A percentile compares a stretch with the other conserved stretches of the same genome.
Evolutionary conservation across 2,888 invertebrate genomes (phyloP).

Genomic region (Euproctis similis): DNA sequence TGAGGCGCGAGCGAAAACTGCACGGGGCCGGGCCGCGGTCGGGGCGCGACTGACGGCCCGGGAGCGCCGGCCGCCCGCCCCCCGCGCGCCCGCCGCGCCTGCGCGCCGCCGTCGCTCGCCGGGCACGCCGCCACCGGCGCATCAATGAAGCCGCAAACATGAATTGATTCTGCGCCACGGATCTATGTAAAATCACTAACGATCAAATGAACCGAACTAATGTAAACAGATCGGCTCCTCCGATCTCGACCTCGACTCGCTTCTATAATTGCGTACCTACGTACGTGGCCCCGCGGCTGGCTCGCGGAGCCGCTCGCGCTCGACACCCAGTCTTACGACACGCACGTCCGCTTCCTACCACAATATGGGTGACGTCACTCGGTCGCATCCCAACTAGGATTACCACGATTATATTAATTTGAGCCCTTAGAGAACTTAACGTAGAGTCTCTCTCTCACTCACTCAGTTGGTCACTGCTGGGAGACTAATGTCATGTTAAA

Average conservation of each 20-base stretch:
- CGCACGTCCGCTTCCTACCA: background rate
- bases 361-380: background rate
- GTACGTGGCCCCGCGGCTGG: too few species aligned
- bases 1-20: slow-evolving; percentile 30
- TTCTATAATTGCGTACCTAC: too few species aligned
- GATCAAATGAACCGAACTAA: slow-evolving; percentile 2
- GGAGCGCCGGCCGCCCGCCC: slow-evolving; percentile 29
- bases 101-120: slow-evolving; percentile 16
- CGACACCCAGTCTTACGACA: background rate
- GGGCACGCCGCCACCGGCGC: slow-evolving; percentile 18
- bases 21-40: slow-evolving; percentile 44
- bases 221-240: background rate
- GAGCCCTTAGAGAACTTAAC: too few species aligned
- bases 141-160: slow-evolving; percentile 19
- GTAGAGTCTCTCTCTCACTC: too few species aligned
- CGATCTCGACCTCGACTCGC: background rate
- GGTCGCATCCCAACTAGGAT: too few species aligned
- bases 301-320: background rate
- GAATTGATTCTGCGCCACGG: slow-evolving; percentile 13
- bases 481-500: too few species aligned
- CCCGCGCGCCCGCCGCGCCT: slow-evolving; percentile 22
- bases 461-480: too few species aligned
- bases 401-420: too few species aligned
- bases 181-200: slow-evolving; percentile 8
- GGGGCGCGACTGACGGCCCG: slow-evolving; percentile 51